Base-by-base conservation (phyloP, 2,888 invertebrate species). In the Acrocyrtus sp. region DNA sequence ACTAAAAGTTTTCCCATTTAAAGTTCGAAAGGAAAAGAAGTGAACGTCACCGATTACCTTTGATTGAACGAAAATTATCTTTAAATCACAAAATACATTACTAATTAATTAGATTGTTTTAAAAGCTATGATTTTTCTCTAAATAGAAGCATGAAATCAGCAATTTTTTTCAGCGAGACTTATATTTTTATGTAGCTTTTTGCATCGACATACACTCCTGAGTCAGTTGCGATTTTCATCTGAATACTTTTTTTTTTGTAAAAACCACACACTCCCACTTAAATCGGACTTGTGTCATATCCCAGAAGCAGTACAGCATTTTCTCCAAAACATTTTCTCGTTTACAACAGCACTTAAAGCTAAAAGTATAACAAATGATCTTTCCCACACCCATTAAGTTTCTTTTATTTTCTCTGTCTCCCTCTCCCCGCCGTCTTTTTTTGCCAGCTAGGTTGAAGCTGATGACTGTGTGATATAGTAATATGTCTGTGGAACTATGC, bases 321-420 rank as follows among this genome's bases (percentile, higher is more conserved):
- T 53, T 26, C 50, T 41, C 47, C 24, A 58, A 48, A 58, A 58
- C 39, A 58, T 67, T 58, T 57, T 51, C 51, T 58, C 57, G 57
- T 67, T 67, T 58, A 58, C 43, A 50, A 43, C 43, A 51, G 21
- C 67, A 67, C 67, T 67, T 67, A 67, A 58, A 58, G 58, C 67
- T 57, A 68, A 60, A 68, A 68, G 68, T 68, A 68, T 68, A 68
- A 68, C 68, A 68, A 68, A 68, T 68, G 68, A 68, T 68, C 60
- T 68, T 68, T 68, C 68, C 68, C 68, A 68, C 58, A 68, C 68
- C 68, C 68, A 68, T 68, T 68, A 68, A 66, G 66, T 66, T 66
- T 66, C 66, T 66, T 54, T 57, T 34, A 34, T 34, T 34, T 34
- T 34, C 34, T 34, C 12, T 12, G 6, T 34, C 12, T 65, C 29